Conservation (phyloP, 1,140 invertebrate genomes). For the Anastrepha obliqua region DNA sequence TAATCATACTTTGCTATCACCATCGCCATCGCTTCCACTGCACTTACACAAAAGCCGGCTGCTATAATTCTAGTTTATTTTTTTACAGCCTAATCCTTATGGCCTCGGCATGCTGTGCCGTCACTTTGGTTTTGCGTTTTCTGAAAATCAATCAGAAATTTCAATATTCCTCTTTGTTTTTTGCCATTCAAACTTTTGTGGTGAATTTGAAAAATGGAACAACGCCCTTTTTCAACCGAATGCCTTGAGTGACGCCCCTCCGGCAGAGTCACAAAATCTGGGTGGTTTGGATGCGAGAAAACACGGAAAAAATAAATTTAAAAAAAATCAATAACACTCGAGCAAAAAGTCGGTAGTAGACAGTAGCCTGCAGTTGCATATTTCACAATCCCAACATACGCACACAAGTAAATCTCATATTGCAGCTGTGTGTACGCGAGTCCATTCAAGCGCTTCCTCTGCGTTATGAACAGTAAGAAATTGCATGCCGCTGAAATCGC, state of each 20-base stretch:
- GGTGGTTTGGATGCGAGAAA: background rate
- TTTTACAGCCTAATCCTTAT: too few relatives aligned
- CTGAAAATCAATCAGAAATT: background rate
- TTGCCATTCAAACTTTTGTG: background rate
- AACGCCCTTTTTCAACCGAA: slow-evolving; percentile 22
- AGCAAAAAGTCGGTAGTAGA: background rate
- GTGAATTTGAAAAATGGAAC: background rate
- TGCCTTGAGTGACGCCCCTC: background rate
- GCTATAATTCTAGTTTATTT: too few relatives aligned
- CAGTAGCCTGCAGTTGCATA: background rate
- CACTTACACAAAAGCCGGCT: too few relatives aligned
- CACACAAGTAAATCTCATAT: background rate
- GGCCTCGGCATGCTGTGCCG: background rate
- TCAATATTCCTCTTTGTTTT: background rate
- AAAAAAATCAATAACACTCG: slow-evolving; percentile 12
- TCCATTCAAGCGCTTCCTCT: background rate
- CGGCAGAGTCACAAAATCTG: background rate
- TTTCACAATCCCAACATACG: background rate
- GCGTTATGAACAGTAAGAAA: background rate
- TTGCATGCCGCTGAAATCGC: background rate
- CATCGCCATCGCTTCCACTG: too few relatives aligned
- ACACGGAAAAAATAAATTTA: background rate
- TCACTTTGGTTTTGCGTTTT: background rate
- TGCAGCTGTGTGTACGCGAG: background rate
- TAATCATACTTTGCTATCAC: too few relatives aligned